Conservation (phyloP, 2,113 vertebrate species). For the Sinocyclocheilus anophthalmus region DNA sequence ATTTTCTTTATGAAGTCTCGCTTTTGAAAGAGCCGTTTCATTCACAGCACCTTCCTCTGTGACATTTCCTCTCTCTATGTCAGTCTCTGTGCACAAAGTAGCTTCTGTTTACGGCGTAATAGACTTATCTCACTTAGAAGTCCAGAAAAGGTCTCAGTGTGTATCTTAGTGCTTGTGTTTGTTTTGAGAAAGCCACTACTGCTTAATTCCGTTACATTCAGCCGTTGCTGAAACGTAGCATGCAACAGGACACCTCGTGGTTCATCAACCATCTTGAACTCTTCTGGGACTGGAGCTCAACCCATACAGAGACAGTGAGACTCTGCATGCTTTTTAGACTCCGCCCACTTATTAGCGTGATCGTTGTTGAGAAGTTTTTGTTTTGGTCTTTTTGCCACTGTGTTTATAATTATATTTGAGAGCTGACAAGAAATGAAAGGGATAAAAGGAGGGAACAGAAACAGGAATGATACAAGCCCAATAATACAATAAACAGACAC, state of each 20-base stretch:
- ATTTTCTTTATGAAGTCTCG: neutral
- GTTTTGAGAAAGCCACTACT: neutral
- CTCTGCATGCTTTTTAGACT: neutral
- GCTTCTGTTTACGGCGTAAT: slow-evolving; percentile 16
- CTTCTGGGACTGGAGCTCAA: neutral
- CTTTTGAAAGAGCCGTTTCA: neutral
- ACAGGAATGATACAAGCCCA: neutral
- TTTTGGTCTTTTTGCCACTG: neutral
- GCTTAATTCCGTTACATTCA: neutral
- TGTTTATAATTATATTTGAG: neutral
- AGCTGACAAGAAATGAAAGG: neutral
- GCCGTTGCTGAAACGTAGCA: neutral
- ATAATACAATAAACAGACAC: neutral
- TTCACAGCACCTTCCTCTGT: neutral
- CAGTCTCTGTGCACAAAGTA: neutral
- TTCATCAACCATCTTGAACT: neutral
- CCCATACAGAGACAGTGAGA: neutral
- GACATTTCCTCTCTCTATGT: neutral
- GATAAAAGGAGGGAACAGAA: neutral
- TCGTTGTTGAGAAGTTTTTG: neutral
- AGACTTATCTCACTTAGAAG: neutral
- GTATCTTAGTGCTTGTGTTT: neutral
- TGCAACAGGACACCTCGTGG: neutral
- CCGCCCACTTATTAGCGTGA: neutral
- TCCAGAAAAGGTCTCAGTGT: neutral